Base-by-base conservation (phyloP, 2,113 vertebrate genomes). In the Pseudorectes ferrugineus region DNA sequence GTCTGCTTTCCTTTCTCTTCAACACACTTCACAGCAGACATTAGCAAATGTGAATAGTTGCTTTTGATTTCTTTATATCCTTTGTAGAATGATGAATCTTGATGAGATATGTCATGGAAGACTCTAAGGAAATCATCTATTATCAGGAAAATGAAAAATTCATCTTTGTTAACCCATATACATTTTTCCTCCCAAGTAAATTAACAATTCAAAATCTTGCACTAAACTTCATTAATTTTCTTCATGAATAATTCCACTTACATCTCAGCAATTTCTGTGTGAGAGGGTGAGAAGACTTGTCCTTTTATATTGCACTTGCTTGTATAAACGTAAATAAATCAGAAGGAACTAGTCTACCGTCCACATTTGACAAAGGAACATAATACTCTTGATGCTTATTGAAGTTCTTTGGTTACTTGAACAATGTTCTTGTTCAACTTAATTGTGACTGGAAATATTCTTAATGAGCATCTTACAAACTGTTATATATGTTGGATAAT, bases 161-260 rank as follows among this genome's bases (percentile, higher is more conserved):
- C 55, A 33, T 94, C 68, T 94, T 82, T 87, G 84, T 91, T 94
- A 95, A 89, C n/a, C 73, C 66, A 54, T 94, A 93, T 51, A 94
- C 19, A n/a, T 66, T 67, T 45, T 38, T 7, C n/a, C 61, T 48
- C 35, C 26, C 29, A 38, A 65, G 62, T 76, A 95, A 75, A 96
- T 95, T 95, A 95, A 93, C 93, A 91, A 82, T 95, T 92, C 93
- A 92, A 92, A 91, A 92, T 95, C 87, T 82, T 89, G n/a, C 29
- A 54, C 57, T 85, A 95, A 97, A 95, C 66, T 95, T 95, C 85
- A 92, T 92, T 97, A 92, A 95, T 33, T 94, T 95, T 93, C 75
- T 85, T 95, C 85, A 95, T 95, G 84, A 96, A 96, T 95, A 95
- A 96, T 94, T 95, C 89, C 48, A 71, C 74, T 82, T 83, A 63